A percentile compares a stretch with the other conserved stretches of the same genome.
phyloP scores from a whole-genome alignment of 1,140 invertebrate genomes.

The Aricia agestis region DNA sequence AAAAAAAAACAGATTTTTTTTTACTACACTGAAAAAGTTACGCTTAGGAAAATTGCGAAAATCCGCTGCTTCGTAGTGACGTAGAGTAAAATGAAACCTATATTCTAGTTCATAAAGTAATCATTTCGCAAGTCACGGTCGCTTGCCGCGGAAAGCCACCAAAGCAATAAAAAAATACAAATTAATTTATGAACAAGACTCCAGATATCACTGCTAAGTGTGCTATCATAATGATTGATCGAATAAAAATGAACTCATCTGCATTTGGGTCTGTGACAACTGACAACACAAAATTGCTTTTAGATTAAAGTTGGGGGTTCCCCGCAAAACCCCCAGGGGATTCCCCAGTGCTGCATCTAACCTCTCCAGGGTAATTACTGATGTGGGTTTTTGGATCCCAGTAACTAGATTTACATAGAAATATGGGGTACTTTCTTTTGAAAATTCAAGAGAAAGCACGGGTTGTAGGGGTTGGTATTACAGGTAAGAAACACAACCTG shows the following conservation, averaged over 20 bases:
- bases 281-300: slow-evolving; percentile 62
- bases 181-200: neutral
- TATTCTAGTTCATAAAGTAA: too few relatives aligned
- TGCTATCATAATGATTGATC: slow-evolving; percentile 44
- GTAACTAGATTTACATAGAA: slow-evolving; percentile 9
- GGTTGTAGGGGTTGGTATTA: neutral
- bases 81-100: too few relatives aligned
- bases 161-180: neutral
- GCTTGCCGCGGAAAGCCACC: too few relatives aligned
- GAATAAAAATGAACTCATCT: slow-evolving; percentile 42
- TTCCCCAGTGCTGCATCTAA: slow-evolving; percentile 26
- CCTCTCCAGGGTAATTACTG: slow-evolving; percentile 24
- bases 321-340: slow-evolving; percentile 4
- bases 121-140: too few relatives aligned
- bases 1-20: too few relatives aligned
- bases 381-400: slow-evolving; percentile 5
- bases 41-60: too few relatives aligned
- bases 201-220: neutral
- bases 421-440: slow-evolving; percentile 7
- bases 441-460: neutral
- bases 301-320: slow-evolving; percentile 54
- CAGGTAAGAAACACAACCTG: too few relatives aligned
- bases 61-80: too few relatives aligned
- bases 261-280: slow-evolving; percentile 44
- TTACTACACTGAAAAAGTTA: too few relatives aligned